Evolutionary conservation across 2,797 vertebrate genomes (phyloP), one percentile per base, ranked within the genome.

Genomic region (Clarias laeviceps): DNA sequence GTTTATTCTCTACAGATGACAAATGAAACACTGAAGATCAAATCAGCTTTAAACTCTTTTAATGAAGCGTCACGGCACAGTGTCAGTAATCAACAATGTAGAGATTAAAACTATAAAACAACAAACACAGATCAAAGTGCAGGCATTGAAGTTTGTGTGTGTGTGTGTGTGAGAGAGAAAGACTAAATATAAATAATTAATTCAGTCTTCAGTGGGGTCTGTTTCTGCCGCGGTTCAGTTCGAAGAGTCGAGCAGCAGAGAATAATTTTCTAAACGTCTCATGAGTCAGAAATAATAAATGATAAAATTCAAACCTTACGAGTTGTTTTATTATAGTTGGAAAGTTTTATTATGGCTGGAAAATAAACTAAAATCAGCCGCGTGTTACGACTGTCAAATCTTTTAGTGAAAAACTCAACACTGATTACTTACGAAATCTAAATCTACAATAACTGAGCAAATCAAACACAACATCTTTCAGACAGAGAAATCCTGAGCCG

Each of bases 121-220:
- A 20, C 66, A n/a, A n/a, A 65, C n/a, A 40, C 40, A 45, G 11
- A n/a, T 72, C 1, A 45, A 72, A 72, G 11, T 72, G 37, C 11
- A 45, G 69, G 4, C 22, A 14, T 24, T 24, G 20, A 40, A 24
- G 68, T 70, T 12, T 61, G 5, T 29, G 72, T 74, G n/a, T 74
- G 29, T 37, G 22, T 72, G 69, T 40, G 18, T 72, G 37, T 40
- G 34, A 5, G 34, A 14, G 24, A 8, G 37, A 17, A 1, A 29
- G 50, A 22, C 17, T 32, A 27, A 57, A 29, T 57, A 77, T 77
- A 77, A 77, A 77, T 77, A 45, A 79, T 40, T 62, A 2, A 62
- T 1, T 79, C 74, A 24, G 45, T 29, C 4, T 59, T 77, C 56
- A 59, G 27, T 61, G 20, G 76, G 61, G 57, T 78, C 76, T 37